These are phyloP conservation scores for Castor canadensis DNA, from an alignment of 2,113 vertebrate species.

Conservation along the genomic window DNA sequence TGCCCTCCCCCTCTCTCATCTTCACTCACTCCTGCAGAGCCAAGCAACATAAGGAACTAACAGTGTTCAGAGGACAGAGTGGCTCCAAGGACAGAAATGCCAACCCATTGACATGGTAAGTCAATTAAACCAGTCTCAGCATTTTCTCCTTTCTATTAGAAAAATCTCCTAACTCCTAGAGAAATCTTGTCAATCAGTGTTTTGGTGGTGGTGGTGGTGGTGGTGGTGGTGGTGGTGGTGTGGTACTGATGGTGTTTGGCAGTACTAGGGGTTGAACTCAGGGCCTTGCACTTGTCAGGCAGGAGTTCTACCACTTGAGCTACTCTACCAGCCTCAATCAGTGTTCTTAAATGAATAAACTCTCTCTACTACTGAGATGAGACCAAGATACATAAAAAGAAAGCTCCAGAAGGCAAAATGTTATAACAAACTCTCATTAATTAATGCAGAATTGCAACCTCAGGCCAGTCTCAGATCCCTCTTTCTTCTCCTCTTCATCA, in stretches of 20 bases:
- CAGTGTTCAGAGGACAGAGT: neutral
- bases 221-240: no score
- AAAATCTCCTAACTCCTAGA: neutral
- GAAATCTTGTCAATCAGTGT: neutral
- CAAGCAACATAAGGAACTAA: neutral
- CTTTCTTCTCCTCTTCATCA: neutral
- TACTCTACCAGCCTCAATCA: neutral
- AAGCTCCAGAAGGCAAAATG: neutral
- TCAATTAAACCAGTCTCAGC: neutral
- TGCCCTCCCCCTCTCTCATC: neutral
- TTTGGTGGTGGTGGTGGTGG: no score
- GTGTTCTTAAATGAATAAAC: neutral
- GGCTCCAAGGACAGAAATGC: neutral
- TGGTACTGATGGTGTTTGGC: no score
- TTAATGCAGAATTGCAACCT: neutral
- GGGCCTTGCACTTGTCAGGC: neutral
- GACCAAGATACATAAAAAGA: neutral
- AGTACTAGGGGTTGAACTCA: no score
- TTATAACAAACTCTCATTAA: neutral
- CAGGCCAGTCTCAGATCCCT: neutral
- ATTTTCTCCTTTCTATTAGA: neutral
- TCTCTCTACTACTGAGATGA: neutral
- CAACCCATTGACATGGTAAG: neutral
- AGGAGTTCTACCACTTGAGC: neutral
- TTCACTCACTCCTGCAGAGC: neutral